phyloP scores from a whole-genome alignment of 2,797 vertebrate genomes.

The Lepilemur septentrionalis region DNA sequence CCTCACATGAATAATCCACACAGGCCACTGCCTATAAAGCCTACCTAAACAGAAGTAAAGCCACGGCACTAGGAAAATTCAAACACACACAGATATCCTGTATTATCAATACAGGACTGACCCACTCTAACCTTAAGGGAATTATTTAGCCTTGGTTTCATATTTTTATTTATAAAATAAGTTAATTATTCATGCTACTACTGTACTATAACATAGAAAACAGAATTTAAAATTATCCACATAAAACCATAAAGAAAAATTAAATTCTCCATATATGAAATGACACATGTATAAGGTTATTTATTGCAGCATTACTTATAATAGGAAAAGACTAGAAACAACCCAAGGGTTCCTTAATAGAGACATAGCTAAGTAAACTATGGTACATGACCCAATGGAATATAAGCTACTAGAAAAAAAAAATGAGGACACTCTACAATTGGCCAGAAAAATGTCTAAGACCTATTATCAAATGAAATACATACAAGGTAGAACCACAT shows the following conservation, averaged over 20 bases:
- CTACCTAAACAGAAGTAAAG: background rate
- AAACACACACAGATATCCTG: background rate
- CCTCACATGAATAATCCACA: background rate
- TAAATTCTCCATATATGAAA: background rate
- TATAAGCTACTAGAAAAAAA: background rate
- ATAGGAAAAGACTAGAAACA: background rate
- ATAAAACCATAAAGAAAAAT: background rate
- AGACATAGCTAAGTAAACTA: background rate
- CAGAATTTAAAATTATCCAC: background rate
- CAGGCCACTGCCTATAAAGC: background rate
- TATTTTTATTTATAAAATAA: conserved; percentile 23
- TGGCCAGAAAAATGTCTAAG: background rate
- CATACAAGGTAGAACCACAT: background rate
- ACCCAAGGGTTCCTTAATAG: background rate
- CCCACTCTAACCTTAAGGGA: background rate
- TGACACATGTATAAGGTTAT: background rate
- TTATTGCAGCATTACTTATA: background rate
- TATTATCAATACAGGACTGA: background rate
- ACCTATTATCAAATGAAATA: background rate
- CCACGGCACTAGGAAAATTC: background rate
- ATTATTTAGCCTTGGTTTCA: background rate
- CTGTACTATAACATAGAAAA: background rate
- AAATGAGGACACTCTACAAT: background rate
- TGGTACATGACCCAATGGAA: background rate
- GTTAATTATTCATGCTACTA: background rate